Conservation (phyloP, 1,140 invertebrate species). For the Helicoverpa zea region DNA sequence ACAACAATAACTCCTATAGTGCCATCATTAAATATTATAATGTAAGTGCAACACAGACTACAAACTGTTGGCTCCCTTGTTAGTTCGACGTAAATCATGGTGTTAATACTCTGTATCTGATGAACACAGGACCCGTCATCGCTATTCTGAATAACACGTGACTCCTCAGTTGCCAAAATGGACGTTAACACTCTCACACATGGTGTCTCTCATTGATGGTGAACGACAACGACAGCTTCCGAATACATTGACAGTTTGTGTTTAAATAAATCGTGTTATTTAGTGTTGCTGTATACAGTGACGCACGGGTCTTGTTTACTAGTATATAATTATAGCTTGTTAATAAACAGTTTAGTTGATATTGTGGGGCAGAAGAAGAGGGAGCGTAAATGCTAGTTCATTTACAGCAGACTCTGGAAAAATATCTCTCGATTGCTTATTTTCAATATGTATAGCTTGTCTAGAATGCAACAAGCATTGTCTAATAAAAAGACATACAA, state of each 20-base stretch:
- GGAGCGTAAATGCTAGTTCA: too few relatives aligned
- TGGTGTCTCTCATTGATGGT: slow-evolving; percentile 48
- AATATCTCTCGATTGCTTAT: too few relatives aligned
- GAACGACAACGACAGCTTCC: slow-evolving; percentile 24
- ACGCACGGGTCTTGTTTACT: too few relatives aligned
- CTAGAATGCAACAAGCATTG: too few relatives aligned
- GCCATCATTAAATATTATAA: not conserved
- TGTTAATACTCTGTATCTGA: slow-evolving; percentile 8
- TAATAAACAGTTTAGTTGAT: too few relatives aligned
- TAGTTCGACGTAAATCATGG: slow-evolving; percentile 41
- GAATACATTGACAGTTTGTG: slow-evolving; percentile 28
- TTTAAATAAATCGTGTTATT: not conserved
- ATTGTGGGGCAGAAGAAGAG: too few relatives aligned
- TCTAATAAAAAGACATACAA: too few relatives aligned
- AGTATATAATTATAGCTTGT: too few relatives aligned
- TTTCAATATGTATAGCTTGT: too few relatives aligned
- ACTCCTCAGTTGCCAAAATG: slow-evolving; percentile 51
- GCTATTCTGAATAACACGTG: slow-evolving; percentile 54
- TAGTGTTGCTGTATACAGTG: too few relatives aligned
- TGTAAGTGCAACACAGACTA: not conserved
- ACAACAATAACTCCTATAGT: not conserved
- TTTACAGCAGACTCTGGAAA: too few relatives aligned
- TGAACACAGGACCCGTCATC: slow-evolving; percentile 46
- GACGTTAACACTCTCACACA: slow-evolving; percentile 19
- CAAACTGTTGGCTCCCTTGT: slow-evolving; percentile 38